Percentiles rank a stretch among this genome's conserved stretches.
phyloP scores from a whole-genome alignment of 2,797 vertebrate genomes.

The Nasua narica region DNA sequence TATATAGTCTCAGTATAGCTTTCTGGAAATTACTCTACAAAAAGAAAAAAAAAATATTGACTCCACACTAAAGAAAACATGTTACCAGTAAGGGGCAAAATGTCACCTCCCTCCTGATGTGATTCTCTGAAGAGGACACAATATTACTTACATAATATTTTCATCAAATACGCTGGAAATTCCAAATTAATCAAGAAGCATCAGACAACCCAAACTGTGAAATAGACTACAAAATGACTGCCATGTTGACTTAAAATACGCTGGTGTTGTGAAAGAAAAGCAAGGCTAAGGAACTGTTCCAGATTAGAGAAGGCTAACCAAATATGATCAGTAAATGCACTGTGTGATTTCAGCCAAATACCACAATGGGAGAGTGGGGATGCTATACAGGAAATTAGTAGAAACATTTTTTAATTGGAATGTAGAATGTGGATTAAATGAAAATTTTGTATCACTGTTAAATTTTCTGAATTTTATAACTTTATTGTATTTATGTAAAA shows the following conservation, averaged over 20 bases:
- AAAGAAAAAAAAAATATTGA: neutral
- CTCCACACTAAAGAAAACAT: neutral
- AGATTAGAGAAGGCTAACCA: neutral
- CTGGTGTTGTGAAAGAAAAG: neutral
- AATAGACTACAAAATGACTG: neutral
- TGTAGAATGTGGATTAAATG: neutral
- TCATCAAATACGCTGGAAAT: neutral
- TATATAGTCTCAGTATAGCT: neutral
- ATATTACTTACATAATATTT: neutral
- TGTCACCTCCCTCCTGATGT: too few relatives aligned
- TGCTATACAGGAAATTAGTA: neutral
- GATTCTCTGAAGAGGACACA: neutral
- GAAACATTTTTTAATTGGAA: neutral
- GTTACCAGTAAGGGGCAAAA: neutral
- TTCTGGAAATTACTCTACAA: neutral
- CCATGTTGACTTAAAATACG: neutral
- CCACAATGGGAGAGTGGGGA: rapidly evolving
- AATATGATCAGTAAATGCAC: neutral
- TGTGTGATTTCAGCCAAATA: neutral
- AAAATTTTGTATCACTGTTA: neutral
- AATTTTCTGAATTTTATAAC: neutral
- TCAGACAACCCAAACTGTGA: neutral
- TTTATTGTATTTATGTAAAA: neutral
- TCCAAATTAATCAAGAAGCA: neutral
- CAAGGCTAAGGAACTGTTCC: neutral